These are phyloP conservation scores for Crocodylus rhombifer DNA, from an alignment of 2,797 vertebrate species.

Conservation along the genomic window DNA sequence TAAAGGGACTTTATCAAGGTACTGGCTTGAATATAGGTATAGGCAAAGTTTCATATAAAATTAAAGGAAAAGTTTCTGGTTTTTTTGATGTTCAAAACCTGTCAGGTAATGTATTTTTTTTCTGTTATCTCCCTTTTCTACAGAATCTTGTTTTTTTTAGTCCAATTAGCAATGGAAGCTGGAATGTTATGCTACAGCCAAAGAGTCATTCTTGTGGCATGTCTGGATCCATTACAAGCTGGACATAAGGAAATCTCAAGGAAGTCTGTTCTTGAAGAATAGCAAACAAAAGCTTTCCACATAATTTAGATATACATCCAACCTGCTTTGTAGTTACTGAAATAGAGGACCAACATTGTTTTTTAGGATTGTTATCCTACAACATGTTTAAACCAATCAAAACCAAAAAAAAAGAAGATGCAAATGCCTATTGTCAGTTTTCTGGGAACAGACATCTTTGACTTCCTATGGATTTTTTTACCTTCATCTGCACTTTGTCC, in stretches of 20 bases:
- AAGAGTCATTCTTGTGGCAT: background rate
- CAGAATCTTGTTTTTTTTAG: background rate
- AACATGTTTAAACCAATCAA: background rate
- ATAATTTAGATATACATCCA: background rate
- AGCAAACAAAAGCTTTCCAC: background rate
- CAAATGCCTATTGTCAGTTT: background rate
- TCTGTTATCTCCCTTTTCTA: background rate
- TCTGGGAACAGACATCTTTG: background rate
- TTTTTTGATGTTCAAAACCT: background rate
- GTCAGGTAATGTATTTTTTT: background rate
- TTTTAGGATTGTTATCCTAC: background rate
- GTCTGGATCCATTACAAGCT: background rate
- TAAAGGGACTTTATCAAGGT: background rate
- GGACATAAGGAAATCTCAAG: background rate
- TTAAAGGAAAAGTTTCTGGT: background rate
- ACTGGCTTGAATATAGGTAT: accelerated
- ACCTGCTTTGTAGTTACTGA: background rate
- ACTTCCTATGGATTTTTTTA: background rate
- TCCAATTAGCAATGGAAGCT: background rate
- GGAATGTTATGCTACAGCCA: background rate
- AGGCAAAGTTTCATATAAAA: background rate
- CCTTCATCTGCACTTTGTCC: background rate
- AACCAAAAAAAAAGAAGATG: background rate
- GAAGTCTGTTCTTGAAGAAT: background rate
- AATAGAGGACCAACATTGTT: background rate